Evolutionary conservation across 2,797 vertebrate species (phyloP).

Genomic region (Tokudaia tokunoshimensis): DNA sequence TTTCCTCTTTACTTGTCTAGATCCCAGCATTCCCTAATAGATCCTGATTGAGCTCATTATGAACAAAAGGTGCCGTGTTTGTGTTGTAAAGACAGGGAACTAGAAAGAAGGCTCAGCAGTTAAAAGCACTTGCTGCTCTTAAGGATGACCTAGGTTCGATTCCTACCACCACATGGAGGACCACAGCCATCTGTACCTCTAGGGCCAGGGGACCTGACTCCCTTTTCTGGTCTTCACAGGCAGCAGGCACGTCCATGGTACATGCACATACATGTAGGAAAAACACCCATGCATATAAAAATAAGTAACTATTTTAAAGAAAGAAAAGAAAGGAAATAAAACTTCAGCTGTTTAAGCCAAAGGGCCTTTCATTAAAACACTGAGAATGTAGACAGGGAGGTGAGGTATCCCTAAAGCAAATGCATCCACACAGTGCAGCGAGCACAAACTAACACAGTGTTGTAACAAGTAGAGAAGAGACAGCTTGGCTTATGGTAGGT

Average conservation of each 20-base stretch:
- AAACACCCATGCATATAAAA: background rate
- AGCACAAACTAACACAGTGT: background rate
- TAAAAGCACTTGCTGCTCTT: background rate
- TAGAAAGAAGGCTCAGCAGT: background rate
- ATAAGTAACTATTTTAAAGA: background rate
- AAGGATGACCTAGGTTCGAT: background rate
- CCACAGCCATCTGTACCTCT: background rate
- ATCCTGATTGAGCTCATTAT: background rate
- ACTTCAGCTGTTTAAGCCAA: background rate
- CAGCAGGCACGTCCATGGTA: background rate
- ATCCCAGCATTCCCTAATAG: constrained; percentile 5
- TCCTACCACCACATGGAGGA: background rate
- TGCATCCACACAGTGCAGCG: background rate
- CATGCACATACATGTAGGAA: background rate
- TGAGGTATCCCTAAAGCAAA: background rate
- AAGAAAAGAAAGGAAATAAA: background rate
- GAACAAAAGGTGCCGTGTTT: background rate
- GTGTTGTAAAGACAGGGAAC: background rate
- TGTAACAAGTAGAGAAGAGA: background rate
- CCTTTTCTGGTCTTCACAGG: background rate
- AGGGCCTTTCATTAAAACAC: background rate
- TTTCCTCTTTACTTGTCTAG: background rate
- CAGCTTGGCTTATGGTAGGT: background rate
- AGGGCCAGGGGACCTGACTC: background rate
- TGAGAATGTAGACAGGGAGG: constrained; percentile 10